A percentile compares a stretch with the other conserved stretches of the same genome.
Conservation (phyloP, 1,140 invertebrate species). For the Drosophila orena region DNA sequence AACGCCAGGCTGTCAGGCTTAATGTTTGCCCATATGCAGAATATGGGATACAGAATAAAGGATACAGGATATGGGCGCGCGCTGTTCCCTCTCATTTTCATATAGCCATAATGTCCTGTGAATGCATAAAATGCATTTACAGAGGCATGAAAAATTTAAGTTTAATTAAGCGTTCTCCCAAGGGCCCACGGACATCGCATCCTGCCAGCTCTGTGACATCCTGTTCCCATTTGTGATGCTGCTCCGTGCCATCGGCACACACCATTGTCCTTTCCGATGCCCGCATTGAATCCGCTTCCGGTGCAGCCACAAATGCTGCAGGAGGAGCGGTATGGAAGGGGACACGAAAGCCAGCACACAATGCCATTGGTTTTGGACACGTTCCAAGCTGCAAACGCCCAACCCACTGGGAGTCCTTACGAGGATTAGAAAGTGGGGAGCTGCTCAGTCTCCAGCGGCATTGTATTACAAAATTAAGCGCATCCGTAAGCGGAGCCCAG, state of each 20-base stretch:
- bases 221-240: conserved; percentile 57
- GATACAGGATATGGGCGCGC: conserved; percentile 10
- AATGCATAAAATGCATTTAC: conserved; percentile 71
- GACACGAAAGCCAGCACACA: conserved; percentile 53
- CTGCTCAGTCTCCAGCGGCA: conserved; percentile 43
- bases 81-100: conserved; percentile 10
- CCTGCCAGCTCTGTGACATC: conserved; percentile 57
- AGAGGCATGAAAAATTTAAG: conserved; percentile 71
- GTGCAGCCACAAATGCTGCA: conserved; percentile 25
- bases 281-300: conserved; percentile 77
- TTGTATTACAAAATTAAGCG: conserved; percentile 68
- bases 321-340: background rate
- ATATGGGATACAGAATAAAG: background rate
- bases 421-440: conserved; percentile 22
- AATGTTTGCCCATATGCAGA: conserved; percentile 42
- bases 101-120: conserved; percentile 31
- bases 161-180: conserved; percentile 74
- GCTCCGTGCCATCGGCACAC: conserved; percentile 13
- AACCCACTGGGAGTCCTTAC: conserved; percentile 47
- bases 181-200: conserved; percentile 51
- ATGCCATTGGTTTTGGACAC: conserved; percentile 44
- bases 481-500: conserved; percentile 61
- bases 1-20: conserved; percentile 36
- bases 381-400: conserved; percentile 21
- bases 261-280: conserved; percentile 61